Base-by-base conservation (phyloP, 2,888 invertebrate species). In the Clitarchus hookeri region DNA sequence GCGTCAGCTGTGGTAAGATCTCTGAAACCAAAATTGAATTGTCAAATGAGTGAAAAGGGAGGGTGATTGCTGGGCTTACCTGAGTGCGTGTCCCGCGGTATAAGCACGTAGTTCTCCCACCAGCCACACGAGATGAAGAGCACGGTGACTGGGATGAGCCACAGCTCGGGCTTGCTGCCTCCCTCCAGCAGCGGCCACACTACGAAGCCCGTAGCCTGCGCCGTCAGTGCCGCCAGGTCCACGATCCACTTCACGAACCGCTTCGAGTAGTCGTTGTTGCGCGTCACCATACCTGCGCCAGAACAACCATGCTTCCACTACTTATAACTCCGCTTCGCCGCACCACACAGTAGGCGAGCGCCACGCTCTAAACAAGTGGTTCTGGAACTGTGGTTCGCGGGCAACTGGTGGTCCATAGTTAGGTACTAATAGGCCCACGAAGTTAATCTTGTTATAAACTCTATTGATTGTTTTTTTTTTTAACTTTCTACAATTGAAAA, bases 81-180 rank as follows among this genome's bases (percentile, higher is more conserved):
- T 84, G 89, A 88, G 26, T 88, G 89, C 12, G 89, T 89, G 44
- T 90, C 88, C 85, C 90, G 89, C 80, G 91, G 91, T 11, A 95
- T 79, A 36, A 85, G 83, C 9, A 96, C 93, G 90, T 94, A 97
- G 91, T 97, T 97, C 90, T 96, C 95, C 97, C 97, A 97, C 96
- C 97, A 97, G 36, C 96, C 95, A 83, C 95, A 92, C 0, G 97
- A 97, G 86, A 95, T 93, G 44, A 96, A 92, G 53, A 95, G 89
- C 85, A 96, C 92, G 6, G 95, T 94, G 6, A 95, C 88, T 0
- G 95, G 95, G 87, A 95, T 89, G 23, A 94, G 90, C 94, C 95
- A 96, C 16, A 94, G 90, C 2, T 91, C 90, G 0, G 91, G 88
- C 84, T 92, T 91, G 19, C 82, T 84, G 36, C 85, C 85, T 3